Evolutionary conservation across 2,113 vertebrate species (phyloP), one percentile per base, ranked within the genome.

Genomic region (Sinocyclocheilus rhinocerous): DNA sequence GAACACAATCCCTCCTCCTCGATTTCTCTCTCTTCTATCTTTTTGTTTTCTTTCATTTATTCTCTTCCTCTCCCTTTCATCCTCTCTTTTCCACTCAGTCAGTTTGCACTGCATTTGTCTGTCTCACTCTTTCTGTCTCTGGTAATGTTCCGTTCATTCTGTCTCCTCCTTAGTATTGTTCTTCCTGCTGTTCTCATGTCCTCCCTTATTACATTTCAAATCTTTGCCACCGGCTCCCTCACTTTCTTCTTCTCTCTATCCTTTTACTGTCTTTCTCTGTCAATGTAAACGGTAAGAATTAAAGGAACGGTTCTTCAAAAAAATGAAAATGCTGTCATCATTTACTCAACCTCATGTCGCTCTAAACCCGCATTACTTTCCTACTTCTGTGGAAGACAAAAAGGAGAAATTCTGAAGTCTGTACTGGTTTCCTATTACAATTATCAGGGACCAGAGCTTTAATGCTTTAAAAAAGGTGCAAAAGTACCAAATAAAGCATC

Each of bases 71-170:
- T 57, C 83, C 39, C 15, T 42, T 45, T 61, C 59, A 39, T 84
- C 61, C 16, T 33, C 29, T 76, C 22, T 63, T 78, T 72, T 59
- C 48, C 29, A 24, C 24, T 50, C 81, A 65, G 48, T 52, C 52
- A 50, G 61, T 77, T 59, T 20, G 76, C 48, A 20, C 76, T 80
- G 11, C 26, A 78, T 83, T 63, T 83, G 63, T 82, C 61, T 63
- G 52, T 76, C 79, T 77, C 45, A 1, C 76, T 80, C 63, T 59
- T 45, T 45, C 76, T 72, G n/a, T 52, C 77, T 76, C 65, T 73
- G 61, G 42, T 55, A 55, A 88, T 86, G 83, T 84, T 88, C 79
- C 73, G 84, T 84, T 72, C 57, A 24, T 63, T 84, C 81, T 85
- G 36, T 39, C 72, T 39, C 72, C 6, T 48, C 63, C 79, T 72